Conservation (phyloP, 2,888 invertebrate genomes). For the Agelastica alni region DNA sequence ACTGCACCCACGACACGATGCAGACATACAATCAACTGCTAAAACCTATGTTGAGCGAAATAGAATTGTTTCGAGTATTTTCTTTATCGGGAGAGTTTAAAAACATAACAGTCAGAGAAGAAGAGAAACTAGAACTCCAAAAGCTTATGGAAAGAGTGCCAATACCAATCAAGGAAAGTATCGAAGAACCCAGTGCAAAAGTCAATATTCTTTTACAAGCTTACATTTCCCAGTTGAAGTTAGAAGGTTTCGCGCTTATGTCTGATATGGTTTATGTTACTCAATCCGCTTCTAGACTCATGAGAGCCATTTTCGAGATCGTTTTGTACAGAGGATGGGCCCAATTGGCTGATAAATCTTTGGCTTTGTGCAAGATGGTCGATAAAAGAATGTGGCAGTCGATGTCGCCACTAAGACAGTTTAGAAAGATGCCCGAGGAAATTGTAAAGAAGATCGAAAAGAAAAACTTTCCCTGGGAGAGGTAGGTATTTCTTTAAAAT, state of each 20-base stretch:
- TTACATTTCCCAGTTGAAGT: slow-evolving; percentile 95
- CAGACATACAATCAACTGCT: slow-evolving; percentile 94
- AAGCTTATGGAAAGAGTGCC: slow-evolving; percentile 95
- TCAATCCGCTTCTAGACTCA: slow-evolving; percentile 92
- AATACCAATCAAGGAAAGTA: slow-evolving; percentile 97
- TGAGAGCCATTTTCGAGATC: slow-evolving; percentile 97
- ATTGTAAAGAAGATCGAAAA: slow-evolving; percentile 97
- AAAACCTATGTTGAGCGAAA: slow-evolving; percentile 95
- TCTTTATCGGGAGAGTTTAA: slow-evolving; percentile 96
- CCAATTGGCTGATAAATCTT: slow-evolving; percentile 92
- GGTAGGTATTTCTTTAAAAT: too few species aligned
- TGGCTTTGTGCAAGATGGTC: slow-evolving; percentile 98
- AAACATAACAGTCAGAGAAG: slow-evolving; percentile 89
- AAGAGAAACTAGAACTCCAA: slow-evolving; percentile 95
- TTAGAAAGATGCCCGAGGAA: slow-evolving; percentile 96
- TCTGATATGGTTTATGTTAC: slow-evolving; percentile 99
- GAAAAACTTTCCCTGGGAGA: slow-evolving; percentile 93
- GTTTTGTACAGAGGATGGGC: slow-evolving; percentile 92
- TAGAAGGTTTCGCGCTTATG: slow-evolving; percentile 98
- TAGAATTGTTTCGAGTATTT: slow-evolving; percentile 97
- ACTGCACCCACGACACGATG: slow-evolving; percentile 97
- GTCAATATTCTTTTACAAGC: slow-evolving; percentile 95
- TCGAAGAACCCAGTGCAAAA: slow-evolving; percentile 98
- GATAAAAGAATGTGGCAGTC: slow-evolving; percentile 99
- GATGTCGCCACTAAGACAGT: slow-evolving; percentile 97